Percentiles rank a stretch among this genome's conserved stretches.
Conservation (phyloP, 2,113 vertebrate species). For the Colistium nudipinnis region DNA sequence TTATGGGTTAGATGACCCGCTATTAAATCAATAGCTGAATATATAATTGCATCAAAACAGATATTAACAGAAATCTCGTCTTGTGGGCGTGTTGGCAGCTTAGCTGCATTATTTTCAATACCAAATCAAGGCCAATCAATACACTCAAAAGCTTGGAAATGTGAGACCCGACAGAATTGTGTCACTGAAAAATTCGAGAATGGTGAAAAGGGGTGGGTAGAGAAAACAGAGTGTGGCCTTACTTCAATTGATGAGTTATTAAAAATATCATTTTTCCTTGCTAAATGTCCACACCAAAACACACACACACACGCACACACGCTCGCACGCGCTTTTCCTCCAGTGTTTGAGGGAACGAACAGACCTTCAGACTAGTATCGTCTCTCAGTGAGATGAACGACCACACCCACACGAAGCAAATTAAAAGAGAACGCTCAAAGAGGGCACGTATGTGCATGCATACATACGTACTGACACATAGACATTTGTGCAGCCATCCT, state of each 20-base stretch:
- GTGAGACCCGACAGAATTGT: constrained; percentile 24
- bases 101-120: constrained; percentile 46
- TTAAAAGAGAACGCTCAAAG: not conserved
- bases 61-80: constrained; percentile 20
- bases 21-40: constrained; percentile 35
- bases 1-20: constrained; percentile 4
- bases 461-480: not conserved
- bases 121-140: constrained; percentile 58
- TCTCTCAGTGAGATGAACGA: constrained; percentile 14
- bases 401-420: not conserved
- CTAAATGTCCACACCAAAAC: constrained; percentile 11
- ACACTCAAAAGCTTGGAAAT: constrained; percentile 13
- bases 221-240: constrained; percentile 41
- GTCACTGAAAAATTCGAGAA: constrained; percentile 39
- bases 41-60: constrained; percentile 21
- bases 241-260: constrained; percentile 74
- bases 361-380: constrained; percentile 42
- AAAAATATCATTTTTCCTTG: constrained; percentile 69
- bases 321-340: constrained; percentile 20
- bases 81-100: constrained; percentile 28
- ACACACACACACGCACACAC: constrained; percentile 18
- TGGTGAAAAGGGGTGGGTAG: constrained; percentile 27
- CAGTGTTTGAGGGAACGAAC: constrained; percentile 17
- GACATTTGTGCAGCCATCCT: not conserved
- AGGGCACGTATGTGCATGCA: constrained; percentile 1